Percentiles rank a stretch among this genome's conserved stretches.
Evolutionary conservation across 2,888 invertebrate genomes (phyloP).

Genomic region (Drosophila merina): DNA sequence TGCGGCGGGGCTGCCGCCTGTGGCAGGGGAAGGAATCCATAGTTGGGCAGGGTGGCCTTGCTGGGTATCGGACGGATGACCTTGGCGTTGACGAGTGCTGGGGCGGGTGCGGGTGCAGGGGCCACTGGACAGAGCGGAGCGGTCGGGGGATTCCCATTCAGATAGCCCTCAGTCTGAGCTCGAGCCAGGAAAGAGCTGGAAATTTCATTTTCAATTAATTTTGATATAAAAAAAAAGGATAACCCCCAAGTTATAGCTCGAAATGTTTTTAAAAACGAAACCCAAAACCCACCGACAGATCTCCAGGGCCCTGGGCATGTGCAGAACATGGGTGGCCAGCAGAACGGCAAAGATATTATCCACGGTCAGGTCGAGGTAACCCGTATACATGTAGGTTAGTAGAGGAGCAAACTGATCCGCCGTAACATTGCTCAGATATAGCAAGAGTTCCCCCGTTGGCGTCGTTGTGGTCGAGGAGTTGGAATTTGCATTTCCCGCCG

Average conservation of each 20-base stretch:
- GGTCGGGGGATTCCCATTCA: slow-evolving; percentile 57
- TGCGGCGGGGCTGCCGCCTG: slow-evolving; percentile 6
- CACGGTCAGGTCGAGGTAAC: slow-evolving; percentile 88
- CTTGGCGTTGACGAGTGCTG: slow-evolving; percentile 62
- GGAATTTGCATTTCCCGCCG: not conserved
- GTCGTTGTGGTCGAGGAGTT: slow-evolving; percentile 4
- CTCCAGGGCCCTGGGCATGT: slow-evolving; percentile 90
- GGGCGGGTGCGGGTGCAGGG: not conserved
- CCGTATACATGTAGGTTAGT: slow-evolving; percentile 90
- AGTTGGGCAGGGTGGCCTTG: slow-evolving; percentile 81
- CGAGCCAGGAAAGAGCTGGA: slow-evolving; percentile 86
- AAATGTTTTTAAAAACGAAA: not conserved
- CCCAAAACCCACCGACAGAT: slow-evolving; percentile 85
- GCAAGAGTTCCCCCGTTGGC: slow-evolving; percentile 66
- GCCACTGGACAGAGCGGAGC: slow-evolving; percentile 33
- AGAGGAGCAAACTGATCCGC: slow-evolving; percentile 88
- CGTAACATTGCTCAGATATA: slow-evolving; percentile 86
- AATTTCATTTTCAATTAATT: not conserved
- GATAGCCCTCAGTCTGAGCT: slow-evolving; percentile 84
- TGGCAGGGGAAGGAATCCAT: slow-evolving; percentile 81
- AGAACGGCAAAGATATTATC: slow-evolving; percentile 90
- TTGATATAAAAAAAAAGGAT: not conserved
- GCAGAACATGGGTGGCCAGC: slow-evolving; percentile 89
- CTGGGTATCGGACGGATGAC: slow-evolving; percentile 86
- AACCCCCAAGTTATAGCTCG: too few species aligned